A percentile compares a stretch with the other conserved stretches of the same genome.
These are phyloP conservation scores for Pseudopodoces humilis DNA, from an alignment of 2,113 vertebrate species.

Conservation along the genomic window DNA sequence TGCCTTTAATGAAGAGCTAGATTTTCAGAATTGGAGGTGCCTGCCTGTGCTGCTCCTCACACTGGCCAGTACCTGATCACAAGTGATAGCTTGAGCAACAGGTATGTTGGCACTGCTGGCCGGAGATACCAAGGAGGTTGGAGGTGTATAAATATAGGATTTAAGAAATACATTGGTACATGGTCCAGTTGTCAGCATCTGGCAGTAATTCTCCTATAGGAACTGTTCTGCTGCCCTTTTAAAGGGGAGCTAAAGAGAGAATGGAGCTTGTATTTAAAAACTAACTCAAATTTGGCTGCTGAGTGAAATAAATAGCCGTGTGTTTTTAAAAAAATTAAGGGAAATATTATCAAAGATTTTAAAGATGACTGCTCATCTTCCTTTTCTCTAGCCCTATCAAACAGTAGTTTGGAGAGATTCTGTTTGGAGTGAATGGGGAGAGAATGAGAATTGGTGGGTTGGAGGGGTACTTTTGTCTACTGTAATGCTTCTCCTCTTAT, in stretches of 20 bases:
- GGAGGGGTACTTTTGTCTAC: neutral
- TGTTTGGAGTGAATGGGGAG: neutral
- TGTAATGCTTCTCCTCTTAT: neutral
- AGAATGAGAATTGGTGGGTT: accelerated
- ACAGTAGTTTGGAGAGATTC: neutral
- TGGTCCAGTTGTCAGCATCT: neutral
- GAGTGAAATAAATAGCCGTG: neutral
- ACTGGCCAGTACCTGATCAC: neutral
- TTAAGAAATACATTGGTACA: neutral
- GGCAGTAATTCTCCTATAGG: conserved; percentile 1
- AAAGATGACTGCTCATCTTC: neutral
- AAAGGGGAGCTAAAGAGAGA: neutral
- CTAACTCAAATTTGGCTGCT: neutral
- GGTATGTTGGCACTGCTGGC: neutral
- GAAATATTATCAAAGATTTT: neutral
- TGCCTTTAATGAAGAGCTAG: neutral
- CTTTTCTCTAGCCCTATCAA: neutral
- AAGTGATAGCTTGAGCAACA: neutral
- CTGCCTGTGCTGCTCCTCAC: neutral
- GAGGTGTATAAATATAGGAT: neutral
- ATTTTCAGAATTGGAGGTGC: neutral
- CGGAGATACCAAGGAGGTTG: neutral
- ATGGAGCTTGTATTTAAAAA: neutral
- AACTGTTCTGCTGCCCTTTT: neutral
- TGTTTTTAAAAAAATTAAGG: neutral